These are phyloP conservation scores for Philereme transversata DNA, from an alignment of 2,888 invertebrate species.

Conservation along the genomic window DNA sequence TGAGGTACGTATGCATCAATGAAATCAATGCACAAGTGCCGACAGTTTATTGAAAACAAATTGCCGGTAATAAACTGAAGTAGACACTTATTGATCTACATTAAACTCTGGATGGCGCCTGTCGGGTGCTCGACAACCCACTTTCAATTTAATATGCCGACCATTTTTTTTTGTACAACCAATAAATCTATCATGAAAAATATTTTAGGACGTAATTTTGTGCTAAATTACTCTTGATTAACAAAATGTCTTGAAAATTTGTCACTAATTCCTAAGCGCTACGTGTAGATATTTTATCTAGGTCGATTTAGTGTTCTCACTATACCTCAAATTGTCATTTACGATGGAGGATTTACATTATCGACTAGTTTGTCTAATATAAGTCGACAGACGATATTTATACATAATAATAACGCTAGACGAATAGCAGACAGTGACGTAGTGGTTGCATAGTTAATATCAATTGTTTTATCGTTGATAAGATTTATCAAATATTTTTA, in stretches of 20 bases:
- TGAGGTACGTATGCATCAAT: conserved; percentile 62
- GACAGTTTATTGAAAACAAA: conserved; percentile 60
- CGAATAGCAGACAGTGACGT: not conserved
- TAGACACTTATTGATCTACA: conserved; percentile 73
- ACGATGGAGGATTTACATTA: no score
- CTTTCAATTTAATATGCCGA: conserved; percentile 58
- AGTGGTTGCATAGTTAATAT: conserved; percentile 3
- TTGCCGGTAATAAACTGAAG: conserved; percentile 63
- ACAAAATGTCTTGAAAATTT: no score
- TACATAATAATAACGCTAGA: not conserved
- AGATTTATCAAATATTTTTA: conserved; percentile 42
- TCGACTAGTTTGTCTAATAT: no score
- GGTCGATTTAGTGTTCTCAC: no score
- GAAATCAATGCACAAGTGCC: conserved; percentile 46
- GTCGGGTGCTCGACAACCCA: conserved; percentile 40
- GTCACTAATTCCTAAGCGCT: no score
- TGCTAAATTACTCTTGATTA: no score
- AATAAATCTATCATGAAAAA: no score
- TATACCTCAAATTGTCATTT: no score
- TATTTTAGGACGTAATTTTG: no score
- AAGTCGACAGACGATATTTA: no score
- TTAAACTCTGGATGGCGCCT: conserved; percentile 62
- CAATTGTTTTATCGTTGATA: conserved; percentile 39
- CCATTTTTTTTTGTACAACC: conserved; percentile 10
- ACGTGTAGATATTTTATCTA: no score